Evolutionary conservation across 2,113 vertebrate species (phyloP).

Genomic region (Sula dactylatra): DNA sequence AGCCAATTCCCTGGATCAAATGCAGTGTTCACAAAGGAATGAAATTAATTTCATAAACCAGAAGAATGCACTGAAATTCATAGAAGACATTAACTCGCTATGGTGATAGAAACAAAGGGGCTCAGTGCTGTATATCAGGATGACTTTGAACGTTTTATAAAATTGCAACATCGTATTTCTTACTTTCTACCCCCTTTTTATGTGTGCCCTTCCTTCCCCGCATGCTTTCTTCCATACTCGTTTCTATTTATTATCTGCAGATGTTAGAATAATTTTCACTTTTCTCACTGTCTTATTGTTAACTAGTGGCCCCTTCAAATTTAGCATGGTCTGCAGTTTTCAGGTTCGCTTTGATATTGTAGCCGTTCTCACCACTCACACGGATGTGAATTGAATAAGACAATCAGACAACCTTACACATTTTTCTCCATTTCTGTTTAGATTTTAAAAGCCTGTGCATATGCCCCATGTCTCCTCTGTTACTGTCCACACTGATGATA

Average conservation of each 20-base stretch:
- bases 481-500: background rate
- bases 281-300: background rate
- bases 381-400: background rate
- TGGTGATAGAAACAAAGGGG: background rate
- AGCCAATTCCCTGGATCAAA: background rate
- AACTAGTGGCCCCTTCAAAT: background rate
- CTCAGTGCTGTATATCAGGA: background rate
- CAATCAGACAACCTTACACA: background rate
- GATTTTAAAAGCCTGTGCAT: background rate
- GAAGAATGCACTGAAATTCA: background rate
- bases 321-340: background rate
- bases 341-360: background rate
- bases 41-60: background rate
- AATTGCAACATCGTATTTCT: background rate
- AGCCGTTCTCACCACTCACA: background rate
- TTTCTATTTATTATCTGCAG: background rate
- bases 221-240: rapidly evolving
- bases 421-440: background rate
- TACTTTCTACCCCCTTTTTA: background rate
- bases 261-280: background rate
- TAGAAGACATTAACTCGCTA: background rate
- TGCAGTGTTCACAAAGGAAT: background rate
- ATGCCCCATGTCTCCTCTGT: background rate
- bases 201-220: background rate
- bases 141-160: background rate